phyloP scores from a whole-genome alignment of 35 echinoderm and acorn worm species.

The Ptychodera flava region DNA sequence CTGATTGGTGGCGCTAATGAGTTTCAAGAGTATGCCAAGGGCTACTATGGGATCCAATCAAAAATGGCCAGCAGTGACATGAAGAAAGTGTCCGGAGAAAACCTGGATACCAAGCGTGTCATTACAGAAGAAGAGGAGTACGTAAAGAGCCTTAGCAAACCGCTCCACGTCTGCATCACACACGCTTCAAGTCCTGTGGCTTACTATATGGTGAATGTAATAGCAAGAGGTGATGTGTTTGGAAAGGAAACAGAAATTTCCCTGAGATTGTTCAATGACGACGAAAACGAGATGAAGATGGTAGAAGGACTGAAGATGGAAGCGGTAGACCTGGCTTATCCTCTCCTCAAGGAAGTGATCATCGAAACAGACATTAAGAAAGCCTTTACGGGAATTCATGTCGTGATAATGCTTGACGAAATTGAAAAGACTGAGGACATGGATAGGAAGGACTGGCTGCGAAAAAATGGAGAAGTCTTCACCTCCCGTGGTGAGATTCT shows the following conservation, averaged over 20 bases:
- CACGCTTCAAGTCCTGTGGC: constrained; percentile 62
- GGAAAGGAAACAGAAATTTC: constrained; percentile 52
- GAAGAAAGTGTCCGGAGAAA: constrained; percentile 67
- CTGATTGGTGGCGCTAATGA: constrained; percentile 94
- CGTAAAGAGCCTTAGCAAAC: constrained; percentile 67
- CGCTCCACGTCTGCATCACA: constrained; percentile 83
- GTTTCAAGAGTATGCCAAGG: constrained; percentile 88
- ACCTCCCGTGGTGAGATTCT: constrained; percentile 58
- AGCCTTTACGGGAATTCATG: constrained; percentile 59
- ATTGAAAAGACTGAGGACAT: constrained; percentile 41
- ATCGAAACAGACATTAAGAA: constrained; percentile 49
- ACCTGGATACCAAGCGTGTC: constrained; percentile 68
- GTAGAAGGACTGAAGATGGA: constrained; percentile 75
- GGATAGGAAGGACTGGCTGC: constrained; percentile 64
- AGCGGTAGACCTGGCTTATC: constrained; percentile 61
- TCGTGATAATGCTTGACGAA: constrained; percentile 75
- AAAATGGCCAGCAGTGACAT: constrained; percentile 73
- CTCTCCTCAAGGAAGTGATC: constrained; percentile 54
- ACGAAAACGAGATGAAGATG: constrained; percentile 11
- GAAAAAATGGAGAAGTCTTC: constrained; percentile 46
- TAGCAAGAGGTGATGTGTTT: constrained; percentile 70
- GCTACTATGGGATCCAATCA: constrained; percentile 85
- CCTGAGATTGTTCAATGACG: constrained; percentile 52
- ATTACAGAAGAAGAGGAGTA: constrained; percentile 59
- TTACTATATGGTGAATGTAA: constrained; percentile 79